Evolutionary conservation across 2,888 invertebrate species (phyloP).

Genomic region (Amiota communis): DNA sequence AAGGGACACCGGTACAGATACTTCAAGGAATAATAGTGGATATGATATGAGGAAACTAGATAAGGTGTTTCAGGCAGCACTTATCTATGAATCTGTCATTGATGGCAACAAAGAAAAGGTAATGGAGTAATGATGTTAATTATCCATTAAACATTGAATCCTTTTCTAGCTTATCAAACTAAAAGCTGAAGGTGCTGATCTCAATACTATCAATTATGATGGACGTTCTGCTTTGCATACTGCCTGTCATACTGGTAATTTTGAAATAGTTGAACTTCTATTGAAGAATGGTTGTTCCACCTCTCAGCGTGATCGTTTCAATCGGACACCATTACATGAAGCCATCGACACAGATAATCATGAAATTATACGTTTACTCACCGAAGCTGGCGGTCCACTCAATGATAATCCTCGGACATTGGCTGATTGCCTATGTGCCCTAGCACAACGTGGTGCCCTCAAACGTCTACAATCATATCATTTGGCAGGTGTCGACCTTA

Average conservation of each 20-base stretch:
- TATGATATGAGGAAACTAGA: slow-evolving; percentile 75
- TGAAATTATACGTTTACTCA: slow-evolving; percentile 78
- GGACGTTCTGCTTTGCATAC: slow-evolving; percentile 86
- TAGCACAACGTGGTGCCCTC: slow-evolving; percentile 77
- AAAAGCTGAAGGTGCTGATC: slow-evolving; percentile 79
- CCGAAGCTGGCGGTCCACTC: slow-evolving; percentile 83
- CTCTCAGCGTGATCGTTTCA: slow-evolving; percentile 82
- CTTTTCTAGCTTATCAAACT: slow-evolving; percentile 60
- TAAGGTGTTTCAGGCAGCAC: slow-evolving; percentile 79
- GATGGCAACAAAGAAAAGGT: slow-evolving; percentile 75
- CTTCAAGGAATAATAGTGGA: slow-evolving; percentile 64
- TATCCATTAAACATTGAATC: neutral
- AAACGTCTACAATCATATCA: slow-evolving; percentile 77
- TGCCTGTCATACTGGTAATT: slow-evolving; percentile 82
- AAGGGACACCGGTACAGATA: neutral
- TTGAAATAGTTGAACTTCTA: slow-evolving; percentile 80
- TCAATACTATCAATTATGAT: slow-evolving; percentile 83
- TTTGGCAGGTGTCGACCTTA: slow-evolving; percentile 80
- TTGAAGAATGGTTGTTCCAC: slow-evolving; percentile 86
- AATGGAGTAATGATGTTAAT: slow-evolving; percentile 44
- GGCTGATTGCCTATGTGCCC: slow-evolving; percentile 80
- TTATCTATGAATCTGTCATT: slow-evolving; percentile 79
- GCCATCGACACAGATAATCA: slow-evolving; percentile 80
- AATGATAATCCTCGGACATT: slow-evolving; percentile 76
- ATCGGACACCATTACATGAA: slow-evolving; percentile 81